phyloP scores from a whole-genome alignment of 2,797 vertebrate species.

The Coluber constrictor region DNA sequence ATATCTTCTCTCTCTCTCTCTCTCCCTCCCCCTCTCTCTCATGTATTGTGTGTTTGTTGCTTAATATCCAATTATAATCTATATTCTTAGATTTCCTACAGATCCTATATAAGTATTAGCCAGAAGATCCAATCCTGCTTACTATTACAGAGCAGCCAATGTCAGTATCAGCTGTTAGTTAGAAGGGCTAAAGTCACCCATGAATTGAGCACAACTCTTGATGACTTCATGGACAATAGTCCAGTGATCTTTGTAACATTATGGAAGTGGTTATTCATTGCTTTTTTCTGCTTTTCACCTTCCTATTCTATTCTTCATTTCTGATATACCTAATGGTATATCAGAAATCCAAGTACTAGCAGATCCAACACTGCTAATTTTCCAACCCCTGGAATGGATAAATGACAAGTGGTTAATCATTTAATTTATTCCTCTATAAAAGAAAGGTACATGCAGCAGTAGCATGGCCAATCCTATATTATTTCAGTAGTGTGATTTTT shows the following conservation, averaged over 20 bases:
- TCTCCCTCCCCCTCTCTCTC: too few relatives aligned
- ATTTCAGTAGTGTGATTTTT: not conserved
- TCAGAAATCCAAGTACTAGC: not conserved
- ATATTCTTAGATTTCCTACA: not conserved
- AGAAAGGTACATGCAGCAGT: not conserved
- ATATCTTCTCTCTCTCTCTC: not conserved
- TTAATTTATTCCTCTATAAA: not conserved
- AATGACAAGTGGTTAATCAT: not conserved
- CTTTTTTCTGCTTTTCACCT: not conserved
- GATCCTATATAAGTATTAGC: not conserved
- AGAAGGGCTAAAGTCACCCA: not conserved
- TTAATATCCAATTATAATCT: not conserved
- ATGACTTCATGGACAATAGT: not conserved
- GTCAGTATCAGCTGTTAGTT: not conserved
- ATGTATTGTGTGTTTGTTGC: not conserved
- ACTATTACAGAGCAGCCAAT: not conserved
- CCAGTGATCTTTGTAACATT: not conserved
- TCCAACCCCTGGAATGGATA: not conserved
- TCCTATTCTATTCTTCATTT: not conserved
- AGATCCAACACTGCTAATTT: not conserved
- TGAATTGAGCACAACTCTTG: not conserved
- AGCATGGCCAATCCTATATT: not conserved
- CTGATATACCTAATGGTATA: not conserved
- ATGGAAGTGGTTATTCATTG: not conserved
- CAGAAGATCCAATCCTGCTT: not conserved